A percentile compares a stretch with the other conserved stretches of the same genome.
These are phyloP conservation scores for Laticauda colubrina DNA, from an alignment of 2,113 vertebrate genomes.

Conservation along the genomic window DNA sequence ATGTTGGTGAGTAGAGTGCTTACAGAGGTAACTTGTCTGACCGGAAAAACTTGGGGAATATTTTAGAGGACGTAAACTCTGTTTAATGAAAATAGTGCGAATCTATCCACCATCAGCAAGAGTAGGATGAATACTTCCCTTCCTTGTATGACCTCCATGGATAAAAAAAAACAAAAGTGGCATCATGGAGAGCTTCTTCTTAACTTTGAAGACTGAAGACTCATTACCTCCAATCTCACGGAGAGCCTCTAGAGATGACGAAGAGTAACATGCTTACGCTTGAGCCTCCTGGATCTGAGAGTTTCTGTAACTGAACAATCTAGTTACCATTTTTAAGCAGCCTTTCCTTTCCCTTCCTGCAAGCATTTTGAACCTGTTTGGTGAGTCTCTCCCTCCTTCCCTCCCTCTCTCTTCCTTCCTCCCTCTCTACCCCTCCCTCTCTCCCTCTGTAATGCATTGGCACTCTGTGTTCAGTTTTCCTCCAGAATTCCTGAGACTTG, in stretches of 20 bases:
- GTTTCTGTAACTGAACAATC: background rate
- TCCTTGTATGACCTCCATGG: background rate
- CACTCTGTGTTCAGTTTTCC: background rate
- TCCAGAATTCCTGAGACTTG: background rate
- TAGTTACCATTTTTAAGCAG: background rate
- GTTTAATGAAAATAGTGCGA: background rate
- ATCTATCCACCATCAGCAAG: background rate
- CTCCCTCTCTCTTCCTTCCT: too few species aligned
- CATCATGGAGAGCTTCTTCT: background rate
- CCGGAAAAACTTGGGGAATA: background rate
- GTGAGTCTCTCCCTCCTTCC: background rate
- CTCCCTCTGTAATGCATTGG: background rate
- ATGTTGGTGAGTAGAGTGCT: background rate
- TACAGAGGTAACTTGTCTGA: too few species aligned
- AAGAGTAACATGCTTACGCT: background rate
- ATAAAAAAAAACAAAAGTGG: background rate
- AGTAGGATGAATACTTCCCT: background rate
- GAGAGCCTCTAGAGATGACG: background rate
- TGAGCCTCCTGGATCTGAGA: background rate
- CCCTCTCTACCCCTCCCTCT: too few species aligned
- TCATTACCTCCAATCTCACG: background rate
- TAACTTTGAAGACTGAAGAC: background rate
- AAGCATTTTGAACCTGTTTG: background rate
- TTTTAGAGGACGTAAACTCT: background rate
- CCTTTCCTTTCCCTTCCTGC: background rate